Evolutionary conservation across 2,797 vertebrate genomes (phyloP), one percentile per base, ranked within the genome.

Genomic region (Melanotaenia nigrans): DNA sequence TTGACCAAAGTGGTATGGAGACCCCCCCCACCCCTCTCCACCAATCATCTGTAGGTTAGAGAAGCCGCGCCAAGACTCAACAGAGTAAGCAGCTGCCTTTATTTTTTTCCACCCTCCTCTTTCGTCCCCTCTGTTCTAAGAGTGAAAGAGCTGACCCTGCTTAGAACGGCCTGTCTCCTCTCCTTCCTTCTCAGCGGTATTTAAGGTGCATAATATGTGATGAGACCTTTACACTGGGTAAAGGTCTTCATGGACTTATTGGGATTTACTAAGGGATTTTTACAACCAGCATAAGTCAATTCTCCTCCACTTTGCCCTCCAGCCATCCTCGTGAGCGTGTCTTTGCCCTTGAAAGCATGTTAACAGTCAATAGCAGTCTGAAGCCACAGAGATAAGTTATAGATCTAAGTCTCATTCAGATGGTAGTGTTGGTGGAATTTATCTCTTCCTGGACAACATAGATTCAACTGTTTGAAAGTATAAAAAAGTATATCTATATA

Each of bases 41-140:
- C 56, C 74, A 54, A 79, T 87, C 79, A 84, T 91, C 78, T 87
- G 87, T 86, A 86, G 88, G 85, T 89, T 85, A 59, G 84, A 81
- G 81, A 85, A 85, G 77, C 84, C 81, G 81, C 62, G 90, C 92
- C 92, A 93, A 83, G 89, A 86, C 90, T 93, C 93, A 78, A 87
- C 90, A 77, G 93, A 88, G 93, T 81, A 83, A 94, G 91, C 93
- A 94, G 92, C 93, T 95, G 93, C 84, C 92, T 91, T 92, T 92
- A 84, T 92, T 91, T 92, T 92, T 88, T 47, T 36, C 63, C 71
- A 72, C 70, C 65, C 68, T 66, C 65, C 72, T 74, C 30, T 78
- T 70, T 68, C 4, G 0, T 72, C 68, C 70, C 61, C 67, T 82
- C 78, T 83, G 78, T 80, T 84, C 71, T 61, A 40, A 75, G 66